phyloP scores from a whole-genome alignment of 2,888 invertebrate genomes.

The Julus scanicus region DNA sequence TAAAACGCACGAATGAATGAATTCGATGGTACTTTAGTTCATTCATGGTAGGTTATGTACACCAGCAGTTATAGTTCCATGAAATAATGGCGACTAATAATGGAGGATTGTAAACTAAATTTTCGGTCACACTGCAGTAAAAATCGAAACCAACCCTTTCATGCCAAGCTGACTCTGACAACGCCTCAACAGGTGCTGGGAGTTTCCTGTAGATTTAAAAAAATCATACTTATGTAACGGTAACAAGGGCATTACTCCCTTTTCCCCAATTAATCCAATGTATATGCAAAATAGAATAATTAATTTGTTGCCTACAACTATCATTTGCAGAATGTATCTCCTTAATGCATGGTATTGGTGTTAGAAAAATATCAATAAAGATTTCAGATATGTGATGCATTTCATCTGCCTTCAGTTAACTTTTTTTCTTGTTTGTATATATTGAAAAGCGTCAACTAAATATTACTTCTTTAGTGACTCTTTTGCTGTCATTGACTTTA shows the following conservation, averaged over 20 bases:
- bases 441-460: background rate
- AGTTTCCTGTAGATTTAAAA: background rate
- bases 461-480: background rate
- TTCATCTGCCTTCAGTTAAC: background rate
- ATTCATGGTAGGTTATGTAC: no score
- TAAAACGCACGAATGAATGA: no score
- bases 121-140: background rate
- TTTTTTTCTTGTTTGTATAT: background rate
- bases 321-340: no score
- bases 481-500: constrained; percentile 21
- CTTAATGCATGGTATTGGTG: no score
- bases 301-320: no score
- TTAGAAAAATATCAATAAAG: no score
- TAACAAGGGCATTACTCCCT: background rate
- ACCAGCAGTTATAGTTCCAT: no score
- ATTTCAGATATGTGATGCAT: no score
- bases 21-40: no score
- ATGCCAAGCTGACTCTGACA: background rate
- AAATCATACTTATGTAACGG: background rate
- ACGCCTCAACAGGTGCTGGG: background rate
- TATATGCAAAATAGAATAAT: background rate
- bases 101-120: background rate
- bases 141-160: background rate
- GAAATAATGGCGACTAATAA: no score
- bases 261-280: background rate